Conservation (phyloP, 2,888 invertebrate genomes). For the Elegia similella region DNA sequence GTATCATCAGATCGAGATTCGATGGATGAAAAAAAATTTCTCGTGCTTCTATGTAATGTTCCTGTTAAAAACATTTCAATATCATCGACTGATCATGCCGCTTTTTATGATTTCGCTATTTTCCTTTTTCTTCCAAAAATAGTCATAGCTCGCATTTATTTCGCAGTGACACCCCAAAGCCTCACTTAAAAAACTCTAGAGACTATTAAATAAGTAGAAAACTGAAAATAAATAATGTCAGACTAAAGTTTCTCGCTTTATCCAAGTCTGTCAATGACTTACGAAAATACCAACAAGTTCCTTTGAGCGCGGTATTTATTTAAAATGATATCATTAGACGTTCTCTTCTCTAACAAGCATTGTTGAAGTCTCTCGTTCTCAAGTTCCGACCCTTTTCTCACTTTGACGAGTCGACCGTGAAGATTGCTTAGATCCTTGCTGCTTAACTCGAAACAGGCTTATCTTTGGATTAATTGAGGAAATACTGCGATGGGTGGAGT, state of each 20-base stretch:
- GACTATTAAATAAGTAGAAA: too few species aligned
- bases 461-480: conserved; percentile 79
- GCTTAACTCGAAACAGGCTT: conserved; percentile 78
- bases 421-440: conserved; percentile 81
- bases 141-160: too few species aligned
- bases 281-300: conserved; percentile 15
- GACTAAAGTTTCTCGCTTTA: not conserved
- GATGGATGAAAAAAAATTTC: too few species aligned
- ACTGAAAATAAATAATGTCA: too few species aligned
- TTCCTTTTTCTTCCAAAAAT: too few species aligned
- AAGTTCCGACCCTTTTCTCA: conserved; percentile 77
- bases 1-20: too few species aligned
- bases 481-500: conserved; percentile 70
- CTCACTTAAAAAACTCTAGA: too few species aligned
- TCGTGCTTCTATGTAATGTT: too few species aligned
- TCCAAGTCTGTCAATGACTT: not conserved
- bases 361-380: conserved; percentile 80
- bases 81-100: too few species aligned
- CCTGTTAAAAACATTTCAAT: too few species aligned
- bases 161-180: too few species aligned
- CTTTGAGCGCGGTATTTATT: conserved; percentile 53
- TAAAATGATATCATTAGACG: conserved; percentile 76
- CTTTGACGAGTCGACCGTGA: conserved; percentile 81
- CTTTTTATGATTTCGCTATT: too few species aligned
- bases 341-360: conserved; percentile 80